These are phyloP conservation scores for Brachionichthys hirsutus DNA, from an alignment of 2,113 vertebrate species.

Conservation along the genomic window DNA sequence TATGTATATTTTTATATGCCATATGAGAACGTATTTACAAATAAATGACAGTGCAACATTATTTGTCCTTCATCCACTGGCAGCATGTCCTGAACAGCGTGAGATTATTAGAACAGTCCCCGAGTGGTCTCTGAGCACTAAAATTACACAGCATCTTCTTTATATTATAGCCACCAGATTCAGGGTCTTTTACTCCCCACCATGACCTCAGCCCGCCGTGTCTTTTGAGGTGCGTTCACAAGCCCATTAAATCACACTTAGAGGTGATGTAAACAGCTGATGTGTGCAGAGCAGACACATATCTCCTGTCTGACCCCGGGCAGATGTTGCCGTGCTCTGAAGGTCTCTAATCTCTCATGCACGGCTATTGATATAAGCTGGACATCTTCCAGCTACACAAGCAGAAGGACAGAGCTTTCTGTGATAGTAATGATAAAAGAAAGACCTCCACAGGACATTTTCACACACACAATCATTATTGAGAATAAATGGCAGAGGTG, in stretches of 20 bases:
- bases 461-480: background rate
- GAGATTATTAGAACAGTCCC: background rate
- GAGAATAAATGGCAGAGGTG: background rate
- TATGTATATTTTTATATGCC: too few relatives aligned
- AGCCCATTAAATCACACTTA: conserved; percentile 50
- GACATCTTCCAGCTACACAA: background rate
- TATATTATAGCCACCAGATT: too few relatives aligned
- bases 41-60: background rate
- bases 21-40: background rate
- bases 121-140: background rate
- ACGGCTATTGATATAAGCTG: conserved; percentile 1
- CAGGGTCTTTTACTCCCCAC: background rate
- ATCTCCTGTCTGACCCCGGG: background rate
- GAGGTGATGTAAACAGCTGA: conserved; percentile 28
- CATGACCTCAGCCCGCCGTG: conserved; percentile 7
- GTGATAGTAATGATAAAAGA: background rate
- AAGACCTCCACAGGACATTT: background rate
- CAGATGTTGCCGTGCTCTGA: conserved; percentile 18
- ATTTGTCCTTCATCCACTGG: background rate
- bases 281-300: conserved; percentile 32
- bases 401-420: background rate
- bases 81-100: background rate
- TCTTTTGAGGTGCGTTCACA: conserved; percentile 15
- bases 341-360: conserved; percentile 7
- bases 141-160: too few relatives aligned